These are phyloP conservation scores for Ditylenchus dipsaci DNA, from an alignment of 1,140 invertebrate species.

Conservation along the genomic window DNA sequence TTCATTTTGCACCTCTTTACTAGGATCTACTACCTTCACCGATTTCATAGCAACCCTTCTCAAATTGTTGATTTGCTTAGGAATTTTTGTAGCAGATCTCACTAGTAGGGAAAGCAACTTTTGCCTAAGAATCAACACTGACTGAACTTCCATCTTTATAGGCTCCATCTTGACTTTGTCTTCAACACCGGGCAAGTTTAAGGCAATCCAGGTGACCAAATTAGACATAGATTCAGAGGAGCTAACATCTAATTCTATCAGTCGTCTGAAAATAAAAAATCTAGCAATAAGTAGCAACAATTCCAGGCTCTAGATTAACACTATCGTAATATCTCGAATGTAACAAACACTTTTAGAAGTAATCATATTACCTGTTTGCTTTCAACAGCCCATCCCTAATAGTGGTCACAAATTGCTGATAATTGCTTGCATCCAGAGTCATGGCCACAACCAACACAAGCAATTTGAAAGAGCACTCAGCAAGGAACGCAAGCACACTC, in stretches of 20 bases:
- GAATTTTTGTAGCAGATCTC: not conserved
- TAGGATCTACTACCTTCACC: constrained; percentile 25
- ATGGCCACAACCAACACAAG: not conserved
- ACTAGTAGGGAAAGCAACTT: not conserved
- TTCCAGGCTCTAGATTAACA: too few relatives aligned
- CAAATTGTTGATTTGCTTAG: constrained; percentile 4
- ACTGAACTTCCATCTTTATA: not conserved
- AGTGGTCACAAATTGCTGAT: too few relatives aligned
- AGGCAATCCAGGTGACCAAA: not conserved
- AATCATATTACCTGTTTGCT: too few relatives aligned
- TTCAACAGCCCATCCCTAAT: too few relatives aligned
- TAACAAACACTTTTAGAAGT: too few relatives aligned
- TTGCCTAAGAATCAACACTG: not conserved
- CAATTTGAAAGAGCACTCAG: not conserved
- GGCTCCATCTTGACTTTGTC: not conserved
- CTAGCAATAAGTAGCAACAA: too few relatives aligned
- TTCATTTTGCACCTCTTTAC: constrained; percentile 27
- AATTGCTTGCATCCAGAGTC: not conserved
- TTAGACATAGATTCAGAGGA: not conserved
- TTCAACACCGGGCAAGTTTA: not conserved
- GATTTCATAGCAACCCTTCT: constrained; percentile 13
- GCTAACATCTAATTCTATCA: not conserved
- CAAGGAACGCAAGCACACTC: not conserved
- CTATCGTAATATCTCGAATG: too few relatives aligned
- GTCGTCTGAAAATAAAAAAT: not conserved